A percentile compares a stretch with the other conserved stretches of the same genome.
Evolutionary conservation across 2,113 vertebrate genomes (phyloP).

Genomic region (Patagioenas fasciata): DNA sequence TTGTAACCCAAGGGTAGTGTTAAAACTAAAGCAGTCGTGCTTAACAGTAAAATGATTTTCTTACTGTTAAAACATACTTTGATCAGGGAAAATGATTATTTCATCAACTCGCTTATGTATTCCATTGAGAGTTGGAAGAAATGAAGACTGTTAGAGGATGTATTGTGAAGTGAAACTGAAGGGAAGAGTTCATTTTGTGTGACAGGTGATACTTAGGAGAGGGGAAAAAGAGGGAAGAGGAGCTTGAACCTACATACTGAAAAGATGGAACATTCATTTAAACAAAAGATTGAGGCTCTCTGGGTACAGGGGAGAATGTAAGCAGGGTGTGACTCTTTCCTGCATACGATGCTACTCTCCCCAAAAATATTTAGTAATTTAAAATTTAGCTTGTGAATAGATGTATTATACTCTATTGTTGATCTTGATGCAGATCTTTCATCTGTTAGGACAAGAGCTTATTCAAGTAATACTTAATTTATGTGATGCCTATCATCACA

Average conservation of each 20-base stretch:
- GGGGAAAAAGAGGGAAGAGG: background rate
- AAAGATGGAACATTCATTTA: background rate
- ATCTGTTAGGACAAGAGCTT: background rate
- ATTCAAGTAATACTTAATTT: background rate
- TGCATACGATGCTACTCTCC: background rate
- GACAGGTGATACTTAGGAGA: background rate
- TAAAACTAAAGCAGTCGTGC: background rate
- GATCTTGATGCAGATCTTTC: background rate
- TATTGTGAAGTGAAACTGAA: background rate
- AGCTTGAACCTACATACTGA: background rate
- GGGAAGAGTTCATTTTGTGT: background rate
- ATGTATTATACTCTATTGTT: background rate
- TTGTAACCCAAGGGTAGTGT: background rate
- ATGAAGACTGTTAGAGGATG: background rate
- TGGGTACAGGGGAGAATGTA: background rate
- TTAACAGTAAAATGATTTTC: background rate
- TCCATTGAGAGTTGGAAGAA: background rate
- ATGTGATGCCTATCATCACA: background rate
- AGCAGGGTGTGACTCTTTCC: background rate
- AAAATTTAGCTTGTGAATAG: background rate
- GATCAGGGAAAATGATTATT: background rate
- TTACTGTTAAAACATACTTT: background rate
- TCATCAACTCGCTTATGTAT: rapidly evolving
- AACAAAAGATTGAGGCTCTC: background rate
- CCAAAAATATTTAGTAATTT: background rate